Evolutionary conservation across 2,888 invertebrate species (phyloP).

Genomic region (Corythucha ciliata): DNA sequence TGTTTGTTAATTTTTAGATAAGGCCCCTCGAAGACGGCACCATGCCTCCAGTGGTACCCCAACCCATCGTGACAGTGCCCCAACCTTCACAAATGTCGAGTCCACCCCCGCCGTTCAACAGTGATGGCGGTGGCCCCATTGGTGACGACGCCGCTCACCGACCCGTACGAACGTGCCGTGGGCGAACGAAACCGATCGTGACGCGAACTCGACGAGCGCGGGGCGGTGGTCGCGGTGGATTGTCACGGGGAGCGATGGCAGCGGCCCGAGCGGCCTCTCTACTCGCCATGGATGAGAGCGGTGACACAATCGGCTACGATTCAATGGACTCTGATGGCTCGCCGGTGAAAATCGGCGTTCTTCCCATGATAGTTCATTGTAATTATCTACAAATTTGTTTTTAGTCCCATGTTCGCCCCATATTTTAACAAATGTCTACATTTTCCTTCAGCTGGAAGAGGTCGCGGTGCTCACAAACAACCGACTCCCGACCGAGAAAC

Average conservation of each 20-base stretch:
- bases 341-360: too few species aligned
- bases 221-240: slow-evolving; percentile 26
- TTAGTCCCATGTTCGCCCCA: too few species aligned
- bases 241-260: not conserved
- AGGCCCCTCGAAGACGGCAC: too few species aligned
- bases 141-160: slow-evolving; percentile 12
- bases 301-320: too few species aligned
- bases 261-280: slow-evolving; percentile 3
- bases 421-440: too few species aligned
- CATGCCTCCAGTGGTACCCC: too few species aligned
- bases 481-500: slow-evolving; percentile 24
- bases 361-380: too few species aligned
- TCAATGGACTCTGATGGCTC: too few species aligned
- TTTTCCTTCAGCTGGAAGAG: slow-evolving; percentile 24
- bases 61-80: too few species aligned
- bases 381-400: too few species aligned
- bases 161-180: slow-evolving; percentile 30
- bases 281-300: slow-evolving; percentile 6
- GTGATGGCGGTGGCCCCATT: slow-evolving; percentile 5
- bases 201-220: slow-evolving; percentile 30
- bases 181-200: slow-evolving; percentile 30
- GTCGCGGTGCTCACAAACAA: slow-evolving; percentile 21
- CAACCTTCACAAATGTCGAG: too few species aligned
- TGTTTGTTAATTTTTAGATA: too few species aligned
- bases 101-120: not conserved